Evolutionary conservation across 2,113 vertebrate genomes (phyloP).

Genomic region (Gopherus evgoodei): DNA sequence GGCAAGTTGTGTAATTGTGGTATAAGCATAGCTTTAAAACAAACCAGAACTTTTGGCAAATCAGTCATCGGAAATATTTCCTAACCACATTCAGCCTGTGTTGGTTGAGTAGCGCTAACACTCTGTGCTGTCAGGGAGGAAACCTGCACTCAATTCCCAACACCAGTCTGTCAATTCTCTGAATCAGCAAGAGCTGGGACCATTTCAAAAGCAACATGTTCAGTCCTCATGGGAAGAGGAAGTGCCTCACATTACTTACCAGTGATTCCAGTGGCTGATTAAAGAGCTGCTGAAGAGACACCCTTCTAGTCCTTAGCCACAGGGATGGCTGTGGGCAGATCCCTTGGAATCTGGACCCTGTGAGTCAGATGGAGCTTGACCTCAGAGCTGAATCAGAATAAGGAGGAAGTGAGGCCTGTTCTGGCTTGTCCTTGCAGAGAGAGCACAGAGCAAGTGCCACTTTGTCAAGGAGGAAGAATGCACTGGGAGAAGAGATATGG

Average conservation of each 20-base stretch:
- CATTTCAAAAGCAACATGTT: not conserved
- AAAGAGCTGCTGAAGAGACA: not conserved
- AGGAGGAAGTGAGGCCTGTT: not conserved
- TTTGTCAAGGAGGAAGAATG: not conserved
- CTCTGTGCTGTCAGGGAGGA: not conserved
- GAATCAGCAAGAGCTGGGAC: not conserved
- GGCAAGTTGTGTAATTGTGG: not conserved
- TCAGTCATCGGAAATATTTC: not conserved
- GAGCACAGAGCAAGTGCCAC: not conserved
- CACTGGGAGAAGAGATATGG: not conserved
- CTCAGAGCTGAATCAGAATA: not conserved
- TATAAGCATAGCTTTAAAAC: not conserved
- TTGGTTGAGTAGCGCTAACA: not conserved
- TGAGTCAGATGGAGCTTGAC: fast-evolving
- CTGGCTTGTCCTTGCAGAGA: not conserved
- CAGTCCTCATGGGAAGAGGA: not conserved
- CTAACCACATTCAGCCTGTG: not conserved
- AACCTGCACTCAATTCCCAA: not conserved
- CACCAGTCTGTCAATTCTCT: not conserved
- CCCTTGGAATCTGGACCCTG: fast-evolving
- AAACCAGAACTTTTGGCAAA: not conserved
- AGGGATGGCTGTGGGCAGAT: not conserved
- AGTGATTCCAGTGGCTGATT: not conserved
- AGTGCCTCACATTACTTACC: not conserved
- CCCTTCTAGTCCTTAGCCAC: not conserved